A percentile compares a stretch with the other conserved stretches of the same genome.
Evolutionary conservation across 2,888 invertebrate species (phyloP).

Genomic region (Cyclophora albipunctata): DNA sequence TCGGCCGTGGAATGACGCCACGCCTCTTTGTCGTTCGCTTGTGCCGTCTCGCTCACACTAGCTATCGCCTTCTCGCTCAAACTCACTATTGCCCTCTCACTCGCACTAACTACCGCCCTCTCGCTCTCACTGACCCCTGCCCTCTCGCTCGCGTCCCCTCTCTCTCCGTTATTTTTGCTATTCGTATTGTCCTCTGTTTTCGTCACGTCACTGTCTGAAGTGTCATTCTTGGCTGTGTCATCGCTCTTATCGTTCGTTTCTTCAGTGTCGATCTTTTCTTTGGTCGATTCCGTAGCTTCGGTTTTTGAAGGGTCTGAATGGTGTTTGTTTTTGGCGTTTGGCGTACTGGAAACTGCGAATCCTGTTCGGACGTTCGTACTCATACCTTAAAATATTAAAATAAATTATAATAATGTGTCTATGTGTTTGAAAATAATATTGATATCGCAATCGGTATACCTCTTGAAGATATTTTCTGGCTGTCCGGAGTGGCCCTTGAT

Average conservation of each 20-base stretch:
- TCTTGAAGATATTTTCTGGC: slow-evolving; percentile 38
- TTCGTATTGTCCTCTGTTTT: slow-evolving; percentile 15
- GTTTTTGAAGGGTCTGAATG: slow-evolving; percentile 2
- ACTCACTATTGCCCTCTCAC: slow-evolving; percentile 3
- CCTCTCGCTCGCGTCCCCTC: slow-evolving; percentile 5
- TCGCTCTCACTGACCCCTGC: slow-evolving; percentile 6
- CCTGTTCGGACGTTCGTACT: slow-evolving; percentile 11
- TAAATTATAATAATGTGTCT: too few species aligned
- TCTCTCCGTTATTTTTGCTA: slow-evolving; percentile 4
- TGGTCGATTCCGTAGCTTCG: slow-evolving; percentile 16
- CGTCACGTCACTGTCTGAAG: slow-evolving; percentile 11
- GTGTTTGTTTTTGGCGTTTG: slow-evolving; percentile 1
- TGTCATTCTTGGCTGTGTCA: slow-evolving; percentile 18
- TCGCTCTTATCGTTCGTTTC: slow-evolving; percentile 15
- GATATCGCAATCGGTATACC: slow-evolving; percentile 18
- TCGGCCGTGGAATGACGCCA: slow-evolving; percentile 52
- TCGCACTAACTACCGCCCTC: slow-evolving; percentile 4
- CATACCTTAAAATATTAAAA: too few species aligned
- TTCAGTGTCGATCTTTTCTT: slow-evolving; percentile 25
- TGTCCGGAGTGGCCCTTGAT: slow-evolving; percentile 51
- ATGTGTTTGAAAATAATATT: slow-evolving; percentile 3
- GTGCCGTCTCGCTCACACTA: slow-evolving; percentile 9
- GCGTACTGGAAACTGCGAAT: slow-evolving; percentile 12
- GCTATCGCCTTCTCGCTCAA: slow-evolving; percentile 1
- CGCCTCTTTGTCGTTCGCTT: slow-evolving; percentile 2